Evolutionary conservation across 2,113 vertebrate genomes (phyloP), one percentile per base, ranked within the genome.

Genomic region (Brachionichthys hirsutus): DNA sequence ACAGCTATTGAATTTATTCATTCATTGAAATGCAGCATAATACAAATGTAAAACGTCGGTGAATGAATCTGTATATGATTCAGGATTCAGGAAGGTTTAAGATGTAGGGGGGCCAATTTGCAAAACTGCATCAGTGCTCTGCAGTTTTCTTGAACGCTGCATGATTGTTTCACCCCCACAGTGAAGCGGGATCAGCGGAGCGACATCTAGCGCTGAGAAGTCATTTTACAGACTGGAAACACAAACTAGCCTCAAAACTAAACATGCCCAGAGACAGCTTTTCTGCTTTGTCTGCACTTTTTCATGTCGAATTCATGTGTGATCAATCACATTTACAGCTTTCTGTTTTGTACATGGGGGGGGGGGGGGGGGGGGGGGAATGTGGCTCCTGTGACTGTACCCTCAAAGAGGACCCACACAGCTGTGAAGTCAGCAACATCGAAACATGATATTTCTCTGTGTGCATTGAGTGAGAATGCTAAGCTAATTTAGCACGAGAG

Each of bases 131-230:
- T n/a, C n/a, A n/a, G n/a, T n/a, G 41, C 1, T 15, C 46, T 36
- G 57, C 18, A 50, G 20, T 56, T 24, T 44, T 38, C 36, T 17
- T 47, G 22, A 11, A 35, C 12, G 34, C 3, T 1, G 24, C 24
- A 30, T 30, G 30, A 64, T 8, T 63, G 16, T 11, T 11, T 38
- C 40, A 43, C 34, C 51, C 51, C 15, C 5, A 34, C 22, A 44
- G 40, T 69, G 54, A 75, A 57, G 56, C 44, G 2, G 52, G 46
- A 54, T 68, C 61, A 55, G 56, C 2, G 35, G 13, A 44, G 58
- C 69, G 70, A 62, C 62, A 53, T 44, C 62, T 67, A 67, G 62
- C 54, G 70, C 66, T 40, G 35, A 70, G 53, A 72, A 51, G 1
- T 3, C 12, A 20, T 34, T 5, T 50, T 13, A 22, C 8, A 41